A percentile compares a stretch with the other conserved stretches of the same genome.
These are phyloP conservation scores for Phalacrocorax pelagicus DNA, from an alignment of 2,113 vertebrate species.

Conservation along the genomic window DNA sequence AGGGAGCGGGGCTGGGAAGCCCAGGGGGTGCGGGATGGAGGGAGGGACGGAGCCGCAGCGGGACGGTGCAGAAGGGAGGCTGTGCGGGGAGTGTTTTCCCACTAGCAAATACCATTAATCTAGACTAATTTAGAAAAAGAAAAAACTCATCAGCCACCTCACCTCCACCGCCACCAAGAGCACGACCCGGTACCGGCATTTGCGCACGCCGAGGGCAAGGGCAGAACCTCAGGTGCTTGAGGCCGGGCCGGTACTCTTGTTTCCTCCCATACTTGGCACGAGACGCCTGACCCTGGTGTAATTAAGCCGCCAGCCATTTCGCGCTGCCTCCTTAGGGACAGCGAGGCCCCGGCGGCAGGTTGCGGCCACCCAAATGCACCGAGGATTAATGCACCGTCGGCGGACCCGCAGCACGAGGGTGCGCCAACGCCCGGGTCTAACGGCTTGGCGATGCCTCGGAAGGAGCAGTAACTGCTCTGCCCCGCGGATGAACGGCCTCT, in stretches of 20 bases:
- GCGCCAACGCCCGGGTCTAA: background rate
- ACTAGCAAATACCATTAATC: background rate
- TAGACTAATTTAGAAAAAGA: background rate
- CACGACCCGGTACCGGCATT: background rate
- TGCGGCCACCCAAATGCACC: too few species aligned
- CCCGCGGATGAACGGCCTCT: background rate
- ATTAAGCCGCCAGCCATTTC: fast-evolving
- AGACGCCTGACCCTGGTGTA: background rate
- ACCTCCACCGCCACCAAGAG: background rate
- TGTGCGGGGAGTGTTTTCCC: background rate
- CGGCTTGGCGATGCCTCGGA: background rate
- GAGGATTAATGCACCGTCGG: background rate
- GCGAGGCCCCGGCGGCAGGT: background rate
- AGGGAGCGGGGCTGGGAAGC: too few species aligned
- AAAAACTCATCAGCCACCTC: background rate
- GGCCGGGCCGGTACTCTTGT: background rate
- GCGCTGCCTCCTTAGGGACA: background rate
- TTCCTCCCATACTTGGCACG: fast-evolving
- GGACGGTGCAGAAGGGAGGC: background rate
- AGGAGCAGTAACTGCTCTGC: background rate
- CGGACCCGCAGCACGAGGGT: background rate
- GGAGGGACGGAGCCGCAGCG: background rate
- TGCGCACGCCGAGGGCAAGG: background rate
- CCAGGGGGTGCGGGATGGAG: background rate
- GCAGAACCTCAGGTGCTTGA: background rate